Evolutionary conservation across 1,140 invertebrate genomes (phyloP).

Genomic region (Listronotus bonariensis): DNA sequence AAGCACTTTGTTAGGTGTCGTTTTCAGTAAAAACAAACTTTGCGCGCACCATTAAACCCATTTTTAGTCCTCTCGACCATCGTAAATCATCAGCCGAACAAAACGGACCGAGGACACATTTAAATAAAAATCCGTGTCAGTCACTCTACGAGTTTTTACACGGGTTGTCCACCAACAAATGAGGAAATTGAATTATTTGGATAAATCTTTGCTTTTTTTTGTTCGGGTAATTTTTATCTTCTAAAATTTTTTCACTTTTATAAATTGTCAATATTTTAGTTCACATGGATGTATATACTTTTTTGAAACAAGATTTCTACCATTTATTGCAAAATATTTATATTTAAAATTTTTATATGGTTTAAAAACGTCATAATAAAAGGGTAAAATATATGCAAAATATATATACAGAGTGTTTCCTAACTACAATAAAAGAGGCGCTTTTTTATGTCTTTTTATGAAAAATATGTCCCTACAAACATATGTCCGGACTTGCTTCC

Average conservation of each 20-base stretch:
- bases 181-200: constrained; percentile 25
- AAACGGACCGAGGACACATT: constrained; percentile 24
- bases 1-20: constrained; percentile 34
- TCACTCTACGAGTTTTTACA: constrained; percentile 13
- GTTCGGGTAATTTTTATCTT: not conserved
- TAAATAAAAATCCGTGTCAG: constrained; percentile 33
- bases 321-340: too few relatives aligned
- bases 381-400: too few relatives aligned
- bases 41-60: constrained; percentile 33
- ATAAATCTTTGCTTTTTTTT: constrained; percentile 18
- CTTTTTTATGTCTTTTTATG: too few relatives aligned
- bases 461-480: too few relatives aligned
- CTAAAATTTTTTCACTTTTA: constrained; percentile 6
- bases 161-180: constrained; percentile 12
- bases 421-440: too few relatives aligned
- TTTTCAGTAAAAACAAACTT: constrained; percentile 36
- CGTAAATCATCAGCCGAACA: constrained; percentile 30
- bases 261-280: not conserved
- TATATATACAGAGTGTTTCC: too few relatives aligned
- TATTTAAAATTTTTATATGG: too few relatives aligned
- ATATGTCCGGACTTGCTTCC: too few relatives aligned
- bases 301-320: too few relatives aligned
- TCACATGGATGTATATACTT: too few relatives aligned
- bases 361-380: too few relatives aligned
- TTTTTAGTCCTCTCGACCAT: constrained; percentile 22